Evolutionary conservation across 2,797 vertebrate species (phyloP).

Genomic region (Moxostoma hubbsi): DNA sequence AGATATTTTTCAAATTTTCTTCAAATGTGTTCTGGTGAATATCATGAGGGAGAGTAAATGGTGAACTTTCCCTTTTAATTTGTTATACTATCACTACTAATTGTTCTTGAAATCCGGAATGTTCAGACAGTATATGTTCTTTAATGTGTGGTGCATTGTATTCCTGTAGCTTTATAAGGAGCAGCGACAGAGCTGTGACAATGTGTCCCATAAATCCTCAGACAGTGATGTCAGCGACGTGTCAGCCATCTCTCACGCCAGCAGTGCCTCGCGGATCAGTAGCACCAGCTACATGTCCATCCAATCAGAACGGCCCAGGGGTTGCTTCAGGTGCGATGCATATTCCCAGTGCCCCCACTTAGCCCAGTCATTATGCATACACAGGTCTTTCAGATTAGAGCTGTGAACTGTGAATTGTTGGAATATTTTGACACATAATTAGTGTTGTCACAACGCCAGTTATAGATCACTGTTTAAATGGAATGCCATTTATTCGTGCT

Average conservation of each 20-base stretch:
- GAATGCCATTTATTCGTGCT: no score
- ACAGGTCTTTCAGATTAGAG: no score
- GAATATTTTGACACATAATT: no score
- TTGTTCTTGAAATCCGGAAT: not conserved
- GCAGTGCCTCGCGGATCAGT: slow-evolving; percentile 99
- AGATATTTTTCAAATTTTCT: no score
- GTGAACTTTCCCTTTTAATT: no score
- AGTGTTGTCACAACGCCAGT: no score
- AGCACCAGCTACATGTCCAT: slow-evolving; percentile 99
- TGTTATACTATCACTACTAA: no score
- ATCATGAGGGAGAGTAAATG: no score
- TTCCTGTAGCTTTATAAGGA: slow-evolving; percentile 86
- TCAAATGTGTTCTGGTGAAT: no score
- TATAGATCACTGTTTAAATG: no score
- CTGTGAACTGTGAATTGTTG: no score
- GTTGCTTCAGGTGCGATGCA: slow-evolving; percentile 88
- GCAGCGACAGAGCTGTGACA: slow-evolving; percentile 94
- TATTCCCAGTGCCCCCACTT: not conserved
- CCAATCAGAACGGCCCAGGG: slow-evolving; percentile 94
- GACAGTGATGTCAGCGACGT: slow-evolving; percentile 98
- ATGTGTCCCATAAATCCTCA: slow-evolving; percentile 96
- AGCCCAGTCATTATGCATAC: no score
- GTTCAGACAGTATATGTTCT: not conserved
- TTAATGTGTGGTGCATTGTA: not conserved
- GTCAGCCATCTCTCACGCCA: slow-evolving; percentile 99